Percentiles rank a stretch among this genome's conserved stretches.
Evolutionary conservation across 2,797 vertebrate genomes (phyloP).

Genomic region (Gorsachius magnificus): DNA sequence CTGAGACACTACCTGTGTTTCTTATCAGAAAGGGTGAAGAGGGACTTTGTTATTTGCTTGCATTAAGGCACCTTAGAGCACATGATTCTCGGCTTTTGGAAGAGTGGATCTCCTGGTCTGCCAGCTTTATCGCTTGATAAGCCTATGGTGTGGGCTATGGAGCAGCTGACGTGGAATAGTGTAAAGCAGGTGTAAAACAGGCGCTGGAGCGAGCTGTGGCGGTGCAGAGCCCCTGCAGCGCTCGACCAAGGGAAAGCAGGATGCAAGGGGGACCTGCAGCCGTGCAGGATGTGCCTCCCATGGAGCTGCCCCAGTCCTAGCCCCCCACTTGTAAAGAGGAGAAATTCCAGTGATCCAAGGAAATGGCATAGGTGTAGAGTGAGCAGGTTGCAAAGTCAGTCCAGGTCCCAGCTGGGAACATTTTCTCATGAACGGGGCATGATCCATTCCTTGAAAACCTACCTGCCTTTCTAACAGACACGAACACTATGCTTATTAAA

Average conservation of each 20-base stretch:
- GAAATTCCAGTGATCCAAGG: background rate
- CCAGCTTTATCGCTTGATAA: background rate
- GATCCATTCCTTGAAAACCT: background rate
- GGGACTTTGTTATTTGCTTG: background rate
- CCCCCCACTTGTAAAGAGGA: background rate
- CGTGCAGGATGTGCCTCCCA: accelerated
- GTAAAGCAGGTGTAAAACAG: background rate
- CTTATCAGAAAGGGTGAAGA: background rate
- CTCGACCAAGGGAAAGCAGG: background rate
- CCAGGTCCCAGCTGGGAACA: accelerated
- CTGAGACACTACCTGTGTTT: background rate
- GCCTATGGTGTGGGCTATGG: accelerated
- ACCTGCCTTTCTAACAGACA: background rate
- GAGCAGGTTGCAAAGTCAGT: background rate
- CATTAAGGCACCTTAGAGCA: background rate
- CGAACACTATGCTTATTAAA: background rate
- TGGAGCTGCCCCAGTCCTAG: accelerated
- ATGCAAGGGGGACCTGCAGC: accelerated
- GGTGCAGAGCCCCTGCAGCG: accelerated
- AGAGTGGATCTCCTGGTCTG: background rate
- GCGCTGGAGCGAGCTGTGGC: accelerated
- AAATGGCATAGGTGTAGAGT: background rate
- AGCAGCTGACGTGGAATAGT: background rate
- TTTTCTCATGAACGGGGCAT: background rate
- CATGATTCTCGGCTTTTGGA: background rate